These are phyloP conservation scores for Papilio demoleus DNA, from an alignment of 2,888 invertebrate genomes.

Conservation along the genomic window DNA sequence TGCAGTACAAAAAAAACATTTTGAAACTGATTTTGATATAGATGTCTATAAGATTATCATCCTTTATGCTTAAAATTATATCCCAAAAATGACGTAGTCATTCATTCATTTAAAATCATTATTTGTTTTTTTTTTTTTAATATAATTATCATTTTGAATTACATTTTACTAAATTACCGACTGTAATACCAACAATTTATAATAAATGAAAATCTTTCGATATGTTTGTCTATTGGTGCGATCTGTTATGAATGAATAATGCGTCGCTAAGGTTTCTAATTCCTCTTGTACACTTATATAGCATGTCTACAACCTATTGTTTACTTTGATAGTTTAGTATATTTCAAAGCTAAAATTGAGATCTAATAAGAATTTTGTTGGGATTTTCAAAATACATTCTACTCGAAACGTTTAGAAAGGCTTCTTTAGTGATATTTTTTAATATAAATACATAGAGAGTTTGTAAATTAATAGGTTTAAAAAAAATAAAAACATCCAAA, in stretches of 20 bases:
- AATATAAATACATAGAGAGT: neutral
- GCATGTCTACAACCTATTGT: constrained; percentile 38
- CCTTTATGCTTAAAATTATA: too few species aligned
- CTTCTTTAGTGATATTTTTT: neutral
- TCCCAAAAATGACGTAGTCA: too few species aligned
- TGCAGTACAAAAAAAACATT: too few species aligned
- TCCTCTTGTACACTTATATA: constrained; percentile 28
- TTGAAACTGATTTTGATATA: too few species aligned
- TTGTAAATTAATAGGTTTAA: neutral
- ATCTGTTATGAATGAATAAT: constrained; percentile 23
- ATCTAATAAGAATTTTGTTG: neutral
- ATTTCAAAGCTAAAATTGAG: constrained; percentile 5
- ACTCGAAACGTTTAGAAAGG: neutral
- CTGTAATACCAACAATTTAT: neutral
- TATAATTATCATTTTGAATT: neutral
- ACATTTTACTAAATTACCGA: neutral
- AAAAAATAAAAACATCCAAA: neutral
- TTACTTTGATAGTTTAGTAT: constrained; percentile 29
- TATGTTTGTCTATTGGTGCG: constrained; percentile 8
- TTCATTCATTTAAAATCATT: too few species aligned
- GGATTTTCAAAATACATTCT: neutral
- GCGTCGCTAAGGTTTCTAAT: constrained; percentile 27
- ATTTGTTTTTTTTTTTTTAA: neutral
- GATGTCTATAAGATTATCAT: too few species aligned
- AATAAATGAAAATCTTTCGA: neutral